These are phyloP conservation scores for Nebria brevicollis DNA, from an alignment of 2,888 invertebrate species.

Conservation along the genomic window DNA sequence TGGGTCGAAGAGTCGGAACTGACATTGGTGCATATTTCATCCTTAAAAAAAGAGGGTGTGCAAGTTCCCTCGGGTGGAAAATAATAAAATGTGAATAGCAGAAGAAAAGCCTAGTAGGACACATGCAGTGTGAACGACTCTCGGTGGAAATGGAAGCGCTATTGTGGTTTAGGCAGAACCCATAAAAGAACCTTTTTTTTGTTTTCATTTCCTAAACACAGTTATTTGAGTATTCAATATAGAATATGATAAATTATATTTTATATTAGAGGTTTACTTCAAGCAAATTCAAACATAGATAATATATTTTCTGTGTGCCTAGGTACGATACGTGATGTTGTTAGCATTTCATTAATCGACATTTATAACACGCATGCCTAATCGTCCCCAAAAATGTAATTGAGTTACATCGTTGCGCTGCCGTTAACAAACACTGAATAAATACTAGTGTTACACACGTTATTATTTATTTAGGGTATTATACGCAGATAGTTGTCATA, in stretches of 20 bases:
- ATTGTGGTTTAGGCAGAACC: neutral
- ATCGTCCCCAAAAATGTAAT: neutral
- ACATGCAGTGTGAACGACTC: neutral
- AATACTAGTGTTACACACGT: neutral
- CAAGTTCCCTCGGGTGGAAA: conserved; percentile 15
- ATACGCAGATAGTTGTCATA: neutral
- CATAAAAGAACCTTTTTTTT: neutral
- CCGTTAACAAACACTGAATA: neutral
- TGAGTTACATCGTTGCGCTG: neutral
- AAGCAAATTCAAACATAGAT: neutral
- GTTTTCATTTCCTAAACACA: neutral
- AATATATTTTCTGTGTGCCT: neutral
- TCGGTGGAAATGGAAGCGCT: conserved; percentile 14
- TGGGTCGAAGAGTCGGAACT: neutral
- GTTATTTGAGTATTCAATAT: neutral
- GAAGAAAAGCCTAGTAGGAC: neutral
- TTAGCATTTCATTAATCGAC: neutral
- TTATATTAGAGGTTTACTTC: too few relatives aligned
- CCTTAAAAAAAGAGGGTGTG: conserved; percentile 19
- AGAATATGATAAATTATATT: neutral
- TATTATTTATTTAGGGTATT: neutral
- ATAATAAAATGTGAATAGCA: conserved; percentile 31
- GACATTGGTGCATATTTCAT: conserved; percentile 18
- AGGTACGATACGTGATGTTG: neutral
- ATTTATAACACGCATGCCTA: neutral